A percentile compares a stretch with the other conserved stretches of the same genome.
phyloP scores from a whole-genome alignment of 2,888 invertebrate species.

The Timema cristinae region DNA sequence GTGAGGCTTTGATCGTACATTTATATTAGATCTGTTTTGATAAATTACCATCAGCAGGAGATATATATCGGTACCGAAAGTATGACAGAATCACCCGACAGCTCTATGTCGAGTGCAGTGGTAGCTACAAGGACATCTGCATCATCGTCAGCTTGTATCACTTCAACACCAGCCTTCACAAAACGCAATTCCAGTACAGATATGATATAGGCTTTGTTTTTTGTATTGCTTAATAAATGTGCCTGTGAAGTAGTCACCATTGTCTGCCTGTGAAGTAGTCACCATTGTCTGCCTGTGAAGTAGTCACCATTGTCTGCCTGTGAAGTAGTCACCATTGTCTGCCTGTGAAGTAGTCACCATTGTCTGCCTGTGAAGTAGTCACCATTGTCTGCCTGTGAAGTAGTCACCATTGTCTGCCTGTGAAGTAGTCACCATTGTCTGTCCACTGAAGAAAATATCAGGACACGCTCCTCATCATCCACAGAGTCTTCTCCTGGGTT shows the following conservation, averaged over 20 bases:
- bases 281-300: too few relatives aligned
- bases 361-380: too few relatives aligned
- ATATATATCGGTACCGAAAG: slow-evolving; percentile 6
- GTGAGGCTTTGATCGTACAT: background rate
- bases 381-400: too few relatives aligned
- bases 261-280: too few relatives aligned
- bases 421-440: too few relatives aligned
- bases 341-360: too few relatives aligned
- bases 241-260: background rate
- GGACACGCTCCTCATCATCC: background rate
- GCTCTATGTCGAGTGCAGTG: background rate
- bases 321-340: too few relatives aligned
- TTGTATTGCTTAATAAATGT: background rate
- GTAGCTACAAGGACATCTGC: background rate
- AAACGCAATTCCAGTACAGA: background rate
- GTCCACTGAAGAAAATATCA: too few relatives aligned
- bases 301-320: too few relatives aligned
- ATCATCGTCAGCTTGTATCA: background rate
- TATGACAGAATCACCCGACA: background rate
- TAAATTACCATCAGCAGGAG: background rate
- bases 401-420: too few relatives aligned
- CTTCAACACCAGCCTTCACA: background rate
- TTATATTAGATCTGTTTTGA: background rate
- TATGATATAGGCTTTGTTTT: background rate
- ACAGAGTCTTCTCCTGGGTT: background rate